These are phyloP conservation scores for Microcebus tavaratra DNA, from an alignment of 2,113 vertebrate genomes.

Conservation along the genomic window DNA sequence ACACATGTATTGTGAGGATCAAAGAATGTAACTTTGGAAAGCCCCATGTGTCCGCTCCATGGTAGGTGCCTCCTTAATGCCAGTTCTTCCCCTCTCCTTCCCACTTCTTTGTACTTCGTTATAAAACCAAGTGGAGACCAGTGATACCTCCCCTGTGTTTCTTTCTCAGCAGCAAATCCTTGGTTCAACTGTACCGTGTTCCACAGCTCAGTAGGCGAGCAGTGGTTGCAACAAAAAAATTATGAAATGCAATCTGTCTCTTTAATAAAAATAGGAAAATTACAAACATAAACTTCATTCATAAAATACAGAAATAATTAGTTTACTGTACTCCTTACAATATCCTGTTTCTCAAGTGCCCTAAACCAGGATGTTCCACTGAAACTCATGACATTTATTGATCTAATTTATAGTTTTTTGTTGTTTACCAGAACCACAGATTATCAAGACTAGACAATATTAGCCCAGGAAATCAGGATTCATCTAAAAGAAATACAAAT, in stretches of 20 bases:
- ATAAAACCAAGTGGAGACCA: not conserved
- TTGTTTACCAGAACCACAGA: not conserved
- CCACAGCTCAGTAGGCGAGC: conserved; percentile 70
- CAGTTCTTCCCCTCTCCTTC: not conserved
- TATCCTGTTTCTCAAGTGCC: conserved; percentile 70
- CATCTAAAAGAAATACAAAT: not conserved
- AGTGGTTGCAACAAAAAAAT: conserved; percentile 79
- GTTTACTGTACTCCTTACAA: conserved; percentile 51
- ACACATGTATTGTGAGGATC: not conserved
- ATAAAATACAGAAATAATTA: conserved; percentile 80
- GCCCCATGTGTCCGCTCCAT: rapidly evolving
- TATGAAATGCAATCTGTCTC: conserved; percentile 84
- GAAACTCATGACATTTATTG: conserved; percentile 25
- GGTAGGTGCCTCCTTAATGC: conserved; percentile 10
- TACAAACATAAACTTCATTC: conserved; percentile 84
- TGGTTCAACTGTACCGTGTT: not conserved
- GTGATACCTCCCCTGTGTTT: not conserved
- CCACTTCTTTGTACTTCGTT: not conserved
- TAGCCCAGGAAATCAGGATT: not conserved
- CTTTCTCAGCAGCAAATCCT: not conserved
- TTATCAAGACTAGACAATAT: conserved; percentile 26
- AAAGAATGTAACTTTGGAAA: not conserved
- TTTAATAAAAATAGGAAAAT: conserved; percentile 84
- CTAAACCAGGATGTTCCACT: conserved; percentile 59
- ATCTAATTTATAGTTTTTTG: conserved; percentile 35